A percentile compares a stretch with the other conserved stretches of the same genome.
Conservation (phyloP, 2,888 invertebrate species). For the Calliphora vomitoria region DNA sequence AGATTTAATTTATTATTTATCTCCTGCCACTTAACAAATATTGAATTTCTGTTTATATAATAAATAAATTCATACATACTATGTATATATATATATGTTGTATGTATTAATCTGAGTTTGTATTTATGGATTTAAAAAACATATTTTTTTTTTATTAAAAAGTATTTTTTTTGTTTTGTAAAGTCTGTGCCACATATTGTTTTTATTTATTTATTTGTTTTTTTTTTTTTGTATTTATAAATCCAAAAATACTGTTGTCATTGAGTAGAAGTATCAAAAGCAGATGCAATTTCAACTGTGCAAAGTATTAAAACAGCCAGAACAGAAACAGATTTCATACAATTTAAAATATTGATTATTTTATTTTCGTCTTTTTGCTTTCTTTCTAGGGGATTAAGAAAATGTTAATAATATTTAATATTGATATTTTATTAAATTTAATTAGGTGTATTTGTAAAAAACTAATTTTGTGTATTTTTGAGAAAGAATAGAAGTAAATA, state of each 20-base stretch:
- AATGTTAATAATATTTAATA: too few relatives aligned
- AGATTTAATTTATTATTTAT: slow-evolving; percentile 48
- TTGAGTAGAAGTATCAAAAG: slow-evolving; percentile 43
- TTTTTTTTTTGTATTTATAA: background rate
- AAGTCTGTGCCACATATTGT: slow-evolving; percentile 12
- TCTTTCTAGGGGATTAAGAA: too few relatives aligned
- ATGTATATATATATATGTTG: background rate
- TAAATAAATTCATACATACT: background rate
- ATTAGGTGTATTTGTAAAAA: too few relatives aligned
- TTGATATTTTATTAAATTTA: too few relatives aligned
- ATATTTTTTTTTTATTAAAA: background rate
- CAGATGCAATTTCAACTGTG: slow-evolving; percentile 45
- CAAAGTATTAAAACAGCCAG: background rate
- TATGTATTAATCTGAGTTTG: too few relatives aligned
- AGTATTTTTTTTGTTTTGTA: background rate
- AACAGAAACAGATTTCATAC: slow-evolving; percentile 21
- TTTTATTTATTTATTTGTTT: slow-evolving; percentile 17
- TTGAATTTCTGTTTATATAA: slow-evolving; percentile 34
- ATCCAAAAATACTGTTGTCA: slow-evolving; percentile 16
- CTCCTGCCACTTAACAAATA: slow-evolving; percentile 44
- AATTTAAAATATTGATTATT: slow-evolving; percentile 27
- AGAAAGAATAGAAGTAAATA: background rate
- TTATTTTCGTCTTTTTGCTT: background rate
- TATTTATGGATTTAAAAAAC: background rate
- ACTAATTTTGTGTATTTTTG: too few relatives aligned